Percentiles rank a stretch among this genome's conserved stretches.
Conservation (phyloP, 2,113 vertebrate genomes). For the Notarius quadriscutis region DNA sequence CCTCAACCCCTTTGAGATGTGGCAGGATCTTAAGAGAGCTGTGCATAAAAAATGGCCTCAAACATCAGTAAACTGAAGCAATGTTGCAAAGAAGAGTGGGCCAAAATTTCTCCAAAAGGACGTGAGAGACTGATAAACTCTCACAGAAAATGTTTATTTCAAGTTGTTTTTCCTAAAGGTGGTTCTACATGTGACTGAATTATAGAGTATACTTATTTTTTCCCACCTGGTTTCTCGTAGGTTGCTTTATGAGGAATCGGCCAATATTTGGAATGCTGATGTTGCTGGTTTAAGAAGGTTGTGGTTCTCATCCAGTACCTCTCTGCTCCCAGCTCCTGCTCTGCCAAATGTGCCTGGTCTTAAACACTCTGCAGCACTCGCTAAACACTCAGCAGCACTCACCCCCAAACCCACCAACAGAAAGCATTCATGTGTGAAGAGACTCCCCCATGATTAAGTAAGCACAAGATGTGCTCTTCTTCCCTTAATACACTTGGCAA, state of each 20-base stretch:
- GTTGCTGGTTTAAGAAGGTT: not conserved
- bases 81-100: not conserved
- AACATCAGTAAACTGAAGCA: not conserved
- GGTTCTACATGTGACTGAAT: not conserved
- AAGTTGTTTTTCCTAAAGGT: not conserved
- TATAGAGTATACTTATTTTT: not conserved
- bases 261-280: not conserved
- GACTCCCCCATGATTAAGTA: slow-evolving; percentile 54
- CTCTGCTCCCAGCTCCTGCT: slow-evolving; percentile 16
- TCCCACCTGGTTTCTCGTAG: not conserved
- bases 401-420: not conserved
- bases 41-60: not conserved
- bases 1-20: not conserved
- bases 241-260: not conserved
- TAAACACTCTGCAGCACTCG: slow-evolving; percentile 13
- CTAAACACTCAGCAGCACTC: slow-evolving; percentile 12
- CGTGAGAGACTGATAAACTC: not conserved
- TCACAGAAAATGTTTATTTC: not conserved
- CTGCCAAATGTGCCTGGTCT: not conserved
- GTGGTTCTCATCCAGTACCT: not conserved
- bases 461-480: slow-evolving; percentile 22
- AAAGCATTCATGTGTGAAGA: slow-evolving; percentile 53
- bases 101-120: not conserved
- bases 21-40: not conserved
- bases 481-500: slow-evolving; percentile 39